Percentiles rank a stretch among this genome's conserved stretches.
These are phyloP conservation scores for Scaptomyza hsui DNA, from an alignment of 1,140 invertebrate genomes.

Conservation along the genomic window DNA sequence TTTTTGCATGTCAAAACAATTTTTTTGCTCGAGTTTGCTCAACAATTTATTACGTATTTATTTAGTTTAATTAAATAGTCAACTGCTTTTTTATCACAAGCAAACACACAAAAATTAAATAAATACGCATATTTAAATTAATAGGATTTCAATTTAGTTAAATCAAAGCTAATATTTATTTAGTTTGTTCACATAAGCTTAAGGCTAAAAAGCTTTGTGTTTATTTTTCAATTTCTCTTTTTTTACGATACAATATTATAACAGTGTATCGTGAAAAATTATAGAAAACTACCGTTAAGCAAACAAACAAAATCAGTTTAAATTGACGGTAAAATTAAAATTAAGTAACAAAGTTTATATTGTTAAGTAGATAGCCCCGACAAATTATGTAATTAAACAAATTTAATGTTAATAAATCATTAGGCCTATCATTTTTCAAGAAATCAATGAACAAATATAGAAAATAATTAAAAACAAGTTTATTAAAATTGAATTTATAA, in stretches of 20 bases:
- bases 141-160: slow-evolving; percentile 24
- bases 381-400: too few species aligned
- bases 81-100: background rate
- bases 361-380: too few species aligned
- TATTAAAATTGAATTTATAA: slow-evolving; percentile 55
- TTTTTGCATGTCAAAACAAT: slow-evolving; percentile 45
- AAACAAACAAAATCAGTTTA: too few species aligned
- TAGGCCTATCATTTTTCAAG: slow-evolving; percentile 28
- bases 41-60: slow-evolving; percentile 2
- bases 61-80: slow-evolving; percentile 11
- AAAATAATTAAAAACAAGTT: slow-evolving; percentile 56
- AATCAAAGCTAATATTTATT: slow-evolving; percentile 49
- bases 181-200: slow-evolving; percentile 25
- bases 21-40: slow-evolving; percentile 56
- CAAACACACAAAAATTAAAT: background rate
- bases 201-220: slow-evolving; percentile 21
- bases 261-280: too few species aligned
- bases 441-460: slow-evolving; percentile 32
- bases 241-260: too few species aligned
- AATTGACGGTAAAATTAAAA: too few species aligned
- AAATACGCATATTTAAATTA: slow-evolving; percentile 15
- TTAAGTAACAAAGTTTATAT: too few species aligned
- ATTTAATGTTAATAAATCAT: slow-evolving; percentile 46
- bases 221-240: background rate
- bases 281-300: too few species aligned